Evolutionary conservation across 30 jellyfish, hydroid and myxozoan genomes (phyloP).

Genomic region (Aurelia aurita complex sp. Pacific): DNA sequence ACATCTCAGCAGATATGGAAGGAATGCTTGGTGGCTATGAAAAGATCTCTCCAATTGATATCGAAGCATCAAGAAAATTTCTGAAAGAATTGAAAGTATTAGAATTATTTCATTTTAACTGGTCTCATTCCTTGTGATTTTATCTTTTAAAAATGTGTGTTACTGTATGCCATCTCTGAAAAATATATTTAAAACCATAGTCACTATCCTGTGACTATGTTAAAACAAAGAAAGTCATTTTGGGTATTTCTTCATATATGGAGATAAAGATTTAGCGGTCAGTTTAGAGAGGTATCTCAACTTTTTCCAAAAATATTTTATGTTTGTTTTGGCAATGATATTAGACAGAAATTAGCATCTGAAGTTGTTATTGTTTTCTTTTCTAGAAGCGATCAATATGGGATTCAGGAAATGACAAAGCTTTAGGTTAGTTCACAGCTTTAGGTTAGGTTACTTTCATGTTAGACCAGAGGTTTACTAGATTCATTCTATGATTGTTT

Average conservation of each 20-base stretch:
- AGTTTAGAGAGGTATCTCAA: too few species aligned
- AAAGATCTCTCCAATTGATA: slow-evolving; percentile 71
- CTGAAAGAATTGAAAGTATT: slow-evolving; percentile 36
- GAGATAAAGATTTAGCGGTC: too few species aligned
- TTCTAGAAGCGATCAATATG: slow-evolving; percentile 38
- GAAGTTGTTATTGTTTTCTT: background rate
- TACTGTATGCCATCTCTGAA: too few species aligned
- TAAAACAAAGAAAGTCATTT: too few species aligned
- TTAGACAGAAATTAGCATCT: too few species aligned
- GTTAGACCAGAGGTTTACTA: background rate
- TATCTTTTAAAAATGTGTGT: too few species aligned
- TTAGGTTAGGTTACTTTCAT: background rate
- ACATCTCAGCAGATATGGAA: slow-evolving; percentile 72
- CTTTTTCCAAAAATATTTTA: too few species aligned
- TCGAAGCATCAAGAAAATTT: slow-evolving; percentile 70
- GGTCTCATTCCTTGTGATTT: too few species aligned
- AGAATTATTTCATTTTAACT: background rate
- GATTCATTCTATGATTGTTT: background rate
- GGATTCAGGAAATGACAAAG: slow-evolving; percentile 40
- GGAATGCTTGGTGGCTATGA: slow-evolving; percentile 98
- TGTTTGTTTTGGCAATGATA: too few species aligned
- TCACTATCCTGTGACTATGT: too few species aligned
- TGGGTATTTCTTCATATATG: too few species aligned
- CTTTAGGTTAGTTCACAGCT: slow-evolving; percentile 20
- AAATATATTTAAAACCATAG: too few species aligned